Evolutionary conservation across 2,113 vertebrate species (phyloP), one percentile per base, ranked within the genome.

Genomic region (Platichthys stellatus): DNA sequence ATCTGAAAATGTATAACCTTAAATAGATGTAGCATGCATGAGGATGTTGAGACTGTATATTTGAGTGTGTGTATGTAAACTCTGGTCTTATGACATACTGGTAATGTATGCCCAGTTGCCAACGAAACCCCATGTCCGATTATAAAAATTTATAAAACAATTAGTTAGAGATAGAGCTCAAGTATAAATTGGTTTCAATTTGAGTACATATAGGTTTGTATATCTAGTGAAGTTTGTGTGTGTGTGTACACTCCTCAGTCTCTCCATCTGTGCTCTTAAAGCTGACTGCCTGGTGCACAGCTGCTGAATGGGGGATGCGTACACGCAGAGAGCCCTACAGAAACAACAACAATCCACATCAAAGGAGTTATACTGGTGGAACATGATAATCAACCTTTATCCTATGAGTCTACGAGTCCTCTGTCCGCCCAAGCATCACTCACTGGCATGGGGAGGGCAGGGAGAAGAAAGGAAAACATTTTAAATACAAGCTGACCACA

Each of bases 311-410:
- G 81, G 83, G 87, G 89, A 83, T 85, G 90, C 62, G 79, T 83
- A 81, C 63, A 81, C 28, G 74, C 86, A 81, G 38, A 80, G 66
- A 71, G 73, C 61, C 82, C 75, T 77, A 78, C 47, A 78, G 86
- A 56, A 76, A 88, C 86, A 90, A 88, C 83, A 88, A 88, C 87
- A 88, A 78, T 47, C 72, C 80, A 92, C 91, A 92, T 93, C 90
- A 94, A 94, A 94, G 84, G 47, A 79, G 69, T 64, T 83, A 81
- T 85, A 83, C 28, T 64, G 65, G 60, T 74, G 78, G 74, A 90
- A 88, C 76, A 85, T 65, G 73, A 84, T 85, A 86, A 92, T 88
- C 85, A 81, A 71, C 83, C 82, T 82, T 89, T 70, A 85, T 87
- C 82, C 80, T 68, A 6, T 12, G 70, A 88, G 67, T 70, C 47